Evolutionary conservation across 2,797 vertebrate genomes (phyloP), one percentile per base, ranked within the genome.

Genomic region (Lindbergichthys nudifrons): DNA sequence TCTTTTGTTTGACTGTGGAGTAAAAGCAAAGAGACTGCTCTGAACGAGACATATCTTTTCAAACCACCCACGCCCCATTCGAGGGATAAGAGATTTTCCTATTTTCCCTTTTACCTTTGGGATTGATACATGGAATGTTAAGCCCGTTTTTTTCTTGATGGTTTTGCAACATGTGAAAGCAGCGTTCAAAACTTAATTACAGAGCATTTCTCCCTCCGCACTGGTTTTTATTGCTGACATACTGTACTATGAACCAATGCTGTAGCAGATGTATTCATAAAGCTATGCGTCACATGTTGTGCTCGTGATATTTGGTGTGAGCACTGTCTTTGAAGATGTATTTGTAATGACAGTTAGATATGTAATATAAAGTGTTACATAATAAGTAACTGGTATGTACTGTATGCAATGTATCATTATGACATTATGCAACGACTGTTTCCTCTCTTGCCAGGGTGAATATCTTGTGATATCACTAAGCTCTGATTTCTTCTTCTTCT

Each of bases 61-160:
- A 59, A 66, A 67, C 57, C 64, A 30, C 85, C 85, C 79, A 89
- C 69, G 47, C 78, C 32, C 84, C 70, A 58, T 69, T 74, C 59
- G 45, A 9, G 11, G 68, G 50, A 74, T 9, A 58, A 15, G 45
- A 66, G 76, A 66, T 84, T 88, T 90, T 79, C 65, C 70, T 74
- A 52, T 54, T 65, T 39, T 23, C 42, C 54, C 26, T 51, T 59
- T 74, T 66, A 76, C 82, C 75, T 83, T 74, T 60, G 83, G 75
- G 84, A 83, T 7, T 30, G 57, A 69, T 73, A 5, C 51, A 19
- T 79, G 51, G 21, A 80, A 75, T 59, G 48, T 42, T 12, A 79
- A 62, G 18, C 16, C 42, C n/a, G 4, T 23, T 51, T 63, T 51
- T 63, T 53, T 42, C 56, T 42, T 16, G 30, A 80, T 67, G 58